phyloP scores from a whole-genome alignment of 1,140 invertebrate species.

The Apis cerana region DNA sequence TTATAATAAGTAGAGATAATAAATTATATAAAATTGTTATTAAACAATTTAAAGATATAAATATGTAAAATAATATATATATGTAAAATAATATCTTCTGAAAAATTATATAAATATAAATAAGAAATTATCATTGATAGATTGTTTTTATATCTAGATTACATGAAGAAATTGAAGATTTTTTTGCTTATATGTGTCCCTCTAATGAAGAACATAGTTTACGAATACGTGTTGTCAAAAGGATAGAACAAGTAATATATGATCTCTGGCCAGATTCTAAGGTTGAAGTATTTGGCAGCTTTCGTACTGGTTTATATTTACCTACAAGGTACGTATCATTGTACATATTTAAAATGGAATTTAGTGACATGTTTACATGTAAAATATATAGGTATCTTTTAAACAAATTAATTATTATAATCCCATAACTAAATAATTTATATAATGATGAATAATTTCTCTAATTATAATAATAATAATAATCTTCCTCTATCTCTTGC shows the following conservation, averaged over 20 bases:
- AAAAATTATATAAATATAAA: neutral
- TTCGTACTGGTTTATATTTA: slow-evolving; percentile 96
- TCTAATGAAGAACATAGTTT: slow-evolving; percentile 94
- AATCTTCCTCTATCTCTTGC: neutral
- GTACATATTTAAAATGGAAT: slow-evolving; percentile 42
- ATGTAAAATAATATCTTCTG: neutral
- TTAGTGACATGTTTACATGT: slow-evolving; percentile 22
- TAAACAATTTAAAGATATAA: neutral
- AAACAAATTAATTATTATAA: neutral
- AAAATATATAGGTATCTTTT: slow-evolving; percentile 23
- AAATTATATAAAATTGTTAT: neutral
- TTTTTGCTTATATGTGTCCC: slow-evolving; percentile 96
- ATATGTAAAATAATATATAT: neutral
- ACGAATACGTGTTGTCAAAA: slow-evolving; percentile 91
- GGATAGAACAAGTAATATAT: slow-evolving; percentile 93
- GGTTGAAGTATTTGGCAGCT: slow-evolving; percentile 98
- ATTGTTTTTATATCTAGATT: slow-evolving; percentile 83
- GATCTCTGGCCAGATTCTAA: slow-evolving; percentile 94
- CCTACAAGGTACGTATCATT: slow-evolving; percentile 88
- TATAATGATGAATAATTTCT: neutral
- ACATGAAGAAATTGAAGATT: slow-evolving; percentile 98
- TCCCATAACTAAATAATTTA: neutral
- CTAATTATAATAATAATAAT: neutral
- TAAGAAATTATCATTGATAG: neutral
- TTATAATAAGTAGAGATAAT: neutral